A percentile compares a stretch with the other conserved stretches of the same genome.
Evolutionary conservation across 2,113 vertebrate genomes (phyloP).

Genomic region (Ceyx melanurus): DNA sequence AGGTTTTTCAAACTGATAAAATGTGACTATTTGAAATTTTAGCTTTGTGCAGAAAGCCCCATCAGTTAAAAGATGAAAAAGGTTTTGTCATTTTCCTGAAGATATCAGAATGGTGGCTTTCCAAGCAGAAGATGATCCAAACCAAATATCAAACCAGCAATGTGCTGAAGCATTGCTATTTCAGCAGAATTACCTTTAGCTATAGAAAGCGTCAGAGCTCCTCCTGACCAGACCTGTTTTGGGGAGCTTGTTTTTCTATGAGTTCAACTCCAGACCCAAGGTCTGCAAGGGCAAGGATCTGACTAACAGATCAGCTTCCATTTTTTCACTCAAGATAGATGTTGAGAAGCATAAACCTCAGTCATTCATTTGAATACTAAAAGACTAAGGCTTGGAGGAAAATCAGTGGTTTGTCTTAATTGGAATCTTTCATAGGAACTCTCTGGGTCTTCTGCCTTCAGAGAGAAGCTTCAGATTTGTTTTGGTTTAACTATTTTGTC

Average conservation of each 20-base stretch:
- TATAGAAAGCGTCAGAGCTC: not conserved
- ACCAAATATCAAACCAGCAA: not conserved
- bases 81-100: not conserved
- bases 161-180: not conserved
- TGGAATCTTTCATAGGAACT: not conserved
- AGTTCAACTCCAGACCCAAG: not conserved
- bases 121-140: not conserved
- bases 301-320: not conserved
- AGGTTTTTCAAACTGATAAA: not conserved
- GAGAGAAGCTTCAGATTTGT: not conserved
- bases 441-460: not conserved
- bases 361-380: not conserved
- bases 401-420: not conserved
- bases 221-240: not conserved
- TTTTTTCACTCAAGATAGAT: not conserved
- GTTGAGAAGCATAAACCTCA: not conserved
- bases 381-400: not conserved
- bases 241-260: not conserved
- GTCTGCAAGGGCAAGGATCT: not conserved
- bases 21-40: not conserved
- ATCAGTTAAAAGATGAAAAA: conserved; percentile 46
- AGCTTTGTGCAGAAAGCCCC: not conserved
- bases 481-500: not conserved
- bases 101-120: not conserved
- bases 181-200: not conserved